A percentile compares a stretch with the other conserved stretches of the same genome.
phyloP scores from a whole-genome alignment of 1,140 invertebrate species.

The Temnothorax curvispinosus region DNA sequence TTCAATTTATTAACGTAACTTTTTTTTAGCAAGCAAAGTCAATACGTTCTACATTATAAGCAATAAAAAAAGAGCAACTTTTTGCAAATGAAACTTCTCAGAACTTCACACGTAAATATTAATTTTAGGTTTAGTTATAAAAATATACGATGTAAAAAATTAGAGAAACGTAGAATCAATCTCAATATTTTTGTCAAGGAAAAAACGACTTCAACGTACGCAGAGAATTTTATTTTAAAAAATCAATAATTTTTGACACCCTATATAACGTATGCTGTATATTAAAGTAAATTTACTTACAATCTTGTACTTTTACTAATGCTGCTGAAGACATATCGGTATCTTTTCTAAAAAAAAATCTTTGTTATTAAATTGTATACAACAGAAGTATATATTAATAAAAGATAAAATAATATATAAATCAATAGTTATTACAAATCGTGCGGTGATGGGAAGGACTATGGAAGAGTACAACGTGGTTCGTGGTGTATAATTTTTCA shows the following conservation, averaged over 20 bases:
- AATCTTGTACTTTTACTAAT: conserved; percentile 53
- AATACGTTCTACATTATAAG: background rate
- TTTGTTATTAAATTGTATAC: background rate
- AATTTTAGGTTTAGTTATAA: background rate
- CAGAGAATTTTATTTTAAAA: background rate
- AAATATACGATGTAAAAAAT: background rate
- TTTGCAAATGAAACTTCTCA: background rate
- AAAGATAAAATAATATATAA: conserved; percentile 29
- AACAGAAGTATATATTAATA: background rate
- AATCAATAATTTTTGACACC: background rate
- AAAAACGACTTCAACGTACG: background rate
- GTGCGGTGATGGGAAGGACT: too few species aligned
- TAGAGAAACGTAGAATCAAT: background rate
- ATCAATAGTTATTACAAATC: background rate
- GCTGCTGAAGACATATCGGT: conserved; percentile 28
- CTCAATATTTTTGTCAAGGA: background rate
- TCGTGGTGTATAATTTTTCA: too few species aligned
- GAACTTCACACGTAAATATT: background rate
- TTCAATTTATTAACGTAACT: background rate
- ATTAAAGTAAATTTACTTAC: conserved; percentile 52
- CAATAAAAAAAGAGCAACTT: background rate
- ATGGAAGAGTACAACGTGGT: too few species aligned
- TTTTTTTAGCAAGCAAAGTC: background rate
- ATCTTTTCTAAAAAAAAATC: conserved; percentile 62
- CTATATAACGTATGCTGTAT: background rate